A percentile compares a stretch with the other conserved stretches of the same genome.
Conservation (phyloP, 1,140 invertebrate genomes). For the Thaumatotibia leucotreta region DNA sequence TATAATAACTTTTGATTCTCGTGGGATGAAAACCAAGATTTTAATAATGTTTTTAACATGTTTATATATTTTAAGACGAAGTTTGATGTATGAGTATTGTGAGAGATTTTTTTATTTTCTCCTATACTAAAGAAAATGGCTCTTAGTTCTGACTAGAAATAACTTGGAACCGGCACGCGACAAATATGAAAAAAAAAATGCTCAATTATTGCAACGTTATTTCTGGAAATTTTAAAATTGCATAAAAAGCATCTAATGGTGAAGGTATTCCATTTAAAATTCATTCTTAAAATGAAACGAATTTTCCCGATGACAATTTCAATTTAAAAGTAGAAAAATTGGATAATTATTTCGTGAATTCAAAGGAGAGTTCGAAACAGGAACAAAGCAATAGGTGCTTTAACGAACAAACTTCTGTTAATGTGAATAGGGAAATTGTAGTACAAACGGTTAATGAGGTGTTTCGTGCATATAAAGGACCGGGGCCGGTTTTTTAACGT, state of each 20-base stretch:
- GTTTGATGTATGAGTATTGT: too few species aligned
- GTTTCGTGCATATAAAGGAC: slow-evolving; percentile 40
- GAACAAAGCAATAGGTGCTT: background rate
- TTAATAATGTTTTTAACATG: too few species aligned
- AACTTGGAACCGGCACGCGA: too few species aligned
- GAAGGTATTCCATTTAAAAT: background rate
- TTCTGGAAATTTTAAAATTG: background rate
- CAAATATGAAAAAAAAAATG: too few species aligned
- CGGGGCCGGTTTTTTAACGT: slow-evolving; percentile 18
- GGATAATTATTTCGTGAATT: background rate
- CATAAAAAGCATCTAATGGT: background rate
- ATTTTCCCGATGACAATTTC: background rate
- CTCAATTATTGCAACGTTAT: background rate
- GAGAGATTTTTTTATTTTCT: too few species aligned
- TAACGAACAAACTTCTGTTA: slow-evolving; percentile 21
- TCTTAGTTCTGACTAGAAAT: background rate
- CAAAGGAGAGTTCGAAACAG: background rate
- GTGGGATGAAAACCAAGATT: too few species aligned
- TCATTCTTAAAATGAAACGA: background rate
- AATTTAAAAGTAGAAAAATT: background rate
- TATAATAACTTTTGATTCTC: too few species aligned
- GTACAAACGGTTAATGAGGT: slow-evolving; percentile 49
- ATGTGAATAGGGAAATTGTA: slow-evolving; percentile 42
- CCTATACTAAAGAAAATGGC: background rate
- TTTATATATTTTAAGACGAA: too few species aligned